Percentiles rank a stretch among this genome's conserved stretches.
Conservation (phyloP, 2,888 invertebrate species). For the Leptogaster cylindrica region DNA sequence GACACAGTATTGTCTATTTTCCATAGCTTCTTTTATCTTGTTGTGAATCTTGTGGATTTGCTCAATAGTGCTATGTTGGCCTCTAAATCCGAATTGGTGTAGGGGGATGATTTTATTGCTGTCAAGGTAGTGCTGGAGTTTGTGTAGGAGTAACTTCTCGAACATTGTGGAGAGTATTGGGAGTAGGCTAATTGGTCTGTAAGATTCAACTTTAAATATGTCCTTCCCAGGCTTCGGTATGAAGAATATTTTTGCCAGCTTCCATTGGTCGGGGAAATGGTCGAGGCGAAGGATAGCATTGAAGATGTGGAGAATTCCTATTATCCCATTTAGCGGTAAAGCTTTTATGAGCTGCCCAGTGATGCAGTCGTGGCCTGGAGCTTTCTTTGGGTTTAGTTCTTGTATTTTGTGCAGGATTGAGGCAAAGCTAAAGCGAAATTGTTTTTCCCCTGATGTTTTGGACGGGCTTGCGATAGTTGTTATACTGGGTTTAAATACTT, state of each 20-base stretch:
- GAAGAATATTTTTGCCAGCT: neutral
- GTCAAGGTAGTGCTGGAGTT: constrained; percentile 43
- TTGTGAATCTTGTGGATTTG: constrained; percentile 8
- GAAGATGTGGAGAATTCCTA: neutral
- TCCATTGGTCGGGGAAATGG: neutral
- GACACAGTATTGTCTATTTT: constrained; percentile 9
- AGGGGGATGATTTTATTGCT: constrained; percentile 4
- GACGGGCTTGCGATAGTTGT: no score
- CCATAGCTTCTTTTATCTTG: constrained; percentile 5
- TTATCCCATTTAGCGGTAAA: neutral
- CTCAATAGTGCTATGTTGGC: constrained; percentile 30
- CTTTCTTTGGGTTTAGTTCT: neutral
- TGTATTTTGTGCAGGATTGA: neutral
- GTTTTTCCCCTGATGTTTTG: no score
- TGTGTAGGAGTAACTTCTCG: constrained; percentile 49
- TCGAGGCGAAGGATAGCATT: neutral
- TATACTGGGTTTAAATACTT: neutral
- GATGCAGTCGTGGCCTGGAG: neutral
- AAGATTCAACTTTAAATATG: constrained; percentile 1
- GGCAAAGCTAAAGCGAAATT: no score
- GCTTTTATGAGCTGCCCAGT: constrained; percentile 1
- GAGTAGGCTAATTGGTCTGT: constrained; percentile 48
- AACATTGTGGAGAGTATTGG: constrained; percentile 49
- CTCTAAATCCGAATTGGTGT: constrained; percentile 35
- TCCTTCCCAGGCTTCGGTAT: neutral